Evolutionary conservation across 2,888 invertebrate genomes (phyloP), one percentile per base, ranked within the genome.

Genomic region (Tenthredo livida): DNA sequence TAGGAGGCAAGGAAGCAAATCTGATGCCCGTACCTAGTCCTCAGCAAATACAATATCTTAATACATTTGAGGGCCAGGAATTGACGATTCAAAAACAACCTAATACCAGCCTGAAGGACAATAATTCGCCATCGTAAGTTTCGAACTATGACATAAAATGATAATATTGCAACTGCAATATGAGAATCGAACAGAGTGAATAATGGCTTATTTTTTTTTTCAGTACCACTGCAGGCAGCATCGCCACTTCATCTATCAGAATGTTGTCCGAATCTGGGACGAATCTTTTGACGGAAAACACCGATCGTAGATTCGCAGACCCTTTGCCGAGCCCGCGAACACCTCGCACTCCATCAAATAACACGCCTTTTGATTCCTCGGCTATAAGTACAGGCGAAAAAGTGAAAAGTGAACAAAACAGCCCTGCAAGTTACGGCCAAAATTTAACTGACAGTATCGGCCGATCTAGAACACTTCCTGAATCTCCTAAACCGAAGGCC

Each of bases 1-100:
- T 93, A 70, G 93, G 93, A 86, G 95, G 95, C 86, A 97, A 97
- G 94, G 97, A 97, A 94, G 97, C 97, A 84, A 98, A 98, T 94
- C 95, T 98, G 92, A 97, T 98, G 97, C 98, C 98, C 87, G 98
- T 98, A 90, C 98, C 98, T 88, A 98, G 98, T 88, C 98, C 98
- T 85, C 98, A 98, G 94, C 98, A 98, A 95, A 98, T 98, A 93
- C 98, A 98, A 90, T 98, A 98, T 95, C 96, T 98, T 91, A 98
- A 98, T 95, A 97, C 98, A 90, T 98, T 98, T 93, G 98, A 98
- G 95, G 98, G 98, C 87, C 98, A 98, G 95, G 98, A 98, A 94
- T 94, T 98, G 92, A 98, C 98, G 89, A 98, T 98, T 94, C 98
- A 98, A 93, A 98, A 98, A 93, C 98, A 98, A 94, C 97, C 98